Evolutionary conservation across 2,888 invertebrate species (phyloP), one percentile per base, ranked within the genome.

Genomic region (Leucophenga montana): DNA sequence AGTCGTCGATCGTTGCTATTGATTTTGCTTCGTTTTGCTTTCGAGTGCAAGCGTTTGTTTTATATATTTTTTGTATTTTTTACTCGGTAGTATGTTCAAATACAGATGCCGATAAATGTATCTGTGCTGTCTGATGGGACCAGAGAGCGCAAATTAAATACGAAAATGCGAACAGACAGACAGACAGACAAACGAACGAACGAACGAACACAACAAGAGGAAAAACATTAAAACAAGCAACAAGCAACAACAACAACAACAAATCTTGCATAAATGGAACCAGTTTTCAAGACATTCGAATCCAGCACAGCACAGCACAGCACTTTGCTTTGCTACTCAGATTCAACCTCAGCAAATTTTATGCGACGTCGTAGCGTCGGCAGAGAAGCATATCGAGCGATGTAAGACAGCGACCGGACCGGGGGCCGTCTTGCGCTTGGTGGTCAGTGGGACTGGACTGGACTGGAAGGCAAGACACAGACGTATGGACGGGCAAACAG

Each of bases 61-160:
- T 48, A 6, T 13, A 6, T 48, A 4, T n/a, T 50, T n/a, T 16
- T 50, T n/a, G 5, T n/a, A 4, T n/a, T 13, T n/a, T 50, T n/a
- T 50, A 50, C 18, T 50, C n/a, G 14, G 50, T 50, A n/a, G 6
- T 18, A 50, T 50, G 50, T 50, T n/a, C 50, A 50, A 80, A 78
- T 79, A 79, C 81, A 80, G 82, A 81, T 81, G 82, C 82, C 81
- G 81, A 81, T 82, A 82, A 82, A 79, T 81, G 80, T 83, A 80
- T 78, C 80, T 78, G 27, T 27, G 27, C 39, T 39, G 39, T 39
- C 39, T 11, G 39, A 8, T 8, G 39, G 39, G 39, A 11, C 39
- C 39, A 77, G 66, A 71, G 81, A 80, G 82, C 82, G 80, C 83
- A 81, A 80, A 81, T 82, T 82, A 78, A 83, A 82, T 81, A 77